Evolutionary conservation across 2,888 invertebrate genomes (phyloP), one percentile per base, ranked within the genome.

Genomic region (Peribatodes rhomboidaria): DNA sequence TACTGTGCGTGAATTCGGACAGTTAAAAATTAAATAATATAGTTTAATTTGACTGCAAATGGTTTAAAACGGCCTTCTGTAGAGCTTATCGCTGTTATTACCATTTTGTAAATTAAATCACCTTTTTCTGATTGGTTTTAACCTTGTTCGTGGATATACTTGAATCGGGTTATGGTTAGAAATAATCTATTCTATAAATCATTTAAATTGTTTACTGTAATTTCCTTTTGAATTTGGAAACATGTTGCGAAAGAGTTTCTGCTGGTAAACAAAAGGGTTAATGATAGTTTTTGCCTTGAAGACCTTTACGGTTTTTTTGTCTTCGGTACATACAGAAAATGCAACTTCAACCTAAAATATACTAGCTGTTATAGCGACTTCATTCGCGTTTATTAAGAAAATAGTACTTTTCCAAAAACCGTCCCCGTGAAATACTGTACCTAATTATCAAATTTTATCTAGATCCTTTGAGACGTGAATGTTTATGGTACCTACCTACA

Each of bases 21-120:
- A 66, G 68, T 71, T 69, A 33, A 61, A 60, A 69, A 66, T 63
- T 47, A 54, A 64, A 62, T 56, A 58, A 46, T 55, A 62, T 60
- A 57, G 18, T 58, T 61, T 44, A 55, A 61, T 59, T 42, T 61
- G 55, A 61, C 55, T 22, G n/a, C 22, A 61, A 66, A 68, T 68
- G 56, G 56, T 60, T 64, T 60, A 35, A 53, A 57, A 50, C 33
- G 68, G 41, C 72, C 72, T 70, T 72, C 70, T 61, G 27, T 16
- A 6, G 20, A 61, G 18, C 57, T 61, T 56, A 56, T 52, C 52
- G 39, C 31, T 50, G 31, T 27, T 14, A 13, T 46, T 46, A 31
- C 49, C 22, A 42, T 63, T 22, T 35, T 44, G 18, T 44, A 35
- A 44, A 33, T 55, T 46, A 35, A 55, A 53, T 37, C 46, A 16